Evolutionary conservation across 1,140 invertebrate genomes (phyloP), one percentile per base, ranked within the genome.

Genomic region (Contarinia nasturtii): DNA sequence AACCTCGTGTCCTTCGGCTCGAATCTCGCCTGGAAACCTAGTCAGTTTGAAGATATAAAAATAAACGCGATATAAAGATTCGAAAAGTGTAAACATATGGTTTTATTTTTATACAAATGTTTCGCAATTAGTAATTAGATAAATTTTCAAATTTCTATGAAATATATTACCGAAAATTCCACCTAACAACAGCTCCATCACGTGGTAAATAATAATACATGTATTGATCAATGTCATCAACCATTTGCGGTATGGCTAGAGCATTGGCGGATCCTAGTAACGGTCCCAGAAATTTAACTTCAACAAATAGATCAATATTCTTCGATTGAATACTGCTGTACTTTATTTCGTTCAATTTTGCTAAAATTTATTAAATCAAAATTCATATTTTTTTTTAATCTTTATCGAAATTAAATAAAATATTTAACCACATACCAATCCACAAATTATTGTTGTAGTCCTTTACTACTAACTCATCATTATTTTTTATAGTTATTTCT

Each of bases 1-100:
- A 45, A 62, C 58, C 46, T 62, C 60, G 45, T 61, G 60, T 44
- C 54, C 55, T 46, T 62, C 59, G 7, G 60, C 52, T 1, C 55
- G 59, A 12, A 62, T 50, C n/a, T n/a, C n/a, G n/a, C n/a, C n/a
- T 33, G 43, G 43, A 37, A 60, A 58, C 0, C 38, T 43, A 40
- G 1, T 54, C 45, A 3, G 48, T 49, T 8, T 15, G 15, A 40
- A 40, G 8, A 40, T 11, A 5, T 40, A 40, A 40, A 40, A 40
- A 11, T 40, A 15, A 40, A 8, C 33, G 33, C 7, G 7, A 14
- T 34, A 8, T 34, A 34, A 8, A 7, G 7, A 8, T 34, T 14
- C 33, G 14, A 7, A 8, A 8, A 34, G 33, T 14, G 33, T n/a
- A n/a, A n/a, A 34, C 14, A 14, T 34, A 34, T 14, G 33, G 7